Conservation (phyloP, 1,140 invertebrate species). For the Neodiprion virginianus region DNA sequence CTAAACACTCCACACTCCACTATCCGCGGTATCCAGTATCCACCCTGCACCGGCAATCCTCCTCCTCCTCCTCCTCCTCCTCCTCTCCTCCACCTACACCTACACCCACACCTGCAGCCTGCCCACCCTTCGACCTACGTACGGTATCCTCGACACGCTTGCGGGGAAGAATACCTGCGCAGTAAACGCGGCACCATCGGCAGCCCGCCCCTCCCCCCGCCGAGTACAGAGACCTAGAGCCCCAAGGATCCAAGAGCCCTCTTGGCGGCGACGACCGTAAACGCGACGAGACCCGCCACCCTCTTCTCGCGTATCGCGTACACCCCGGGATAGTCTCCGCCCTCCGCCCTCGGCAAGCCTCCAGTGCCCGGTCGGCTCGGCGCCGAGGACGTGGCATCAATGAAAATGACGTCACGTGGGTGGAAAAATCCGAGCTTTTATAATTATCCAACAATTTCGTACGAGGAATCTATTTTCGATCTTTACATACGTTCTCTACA, state of each 20-base stretch:
- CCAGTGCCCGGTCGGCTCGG: constrained; percentile 9
- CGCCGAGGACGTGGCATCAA: constrained; percentile 52
- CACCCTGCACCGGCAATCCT: constrained; percentile 25
- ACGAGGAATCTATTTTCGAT: neutral
- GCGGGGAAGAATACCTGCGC: constrained; percentile 8
- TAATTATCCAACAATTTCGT: neutral
- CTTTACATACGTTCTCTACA: neutral
- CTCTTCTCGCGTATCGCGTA: neutral
- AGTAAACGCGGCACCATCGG: neutral
- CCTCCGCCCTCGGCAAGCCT: constrained; percentile 1
- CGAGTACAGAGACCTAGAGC: constrained; percentile 10
- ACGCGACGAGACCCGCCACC: neutral
- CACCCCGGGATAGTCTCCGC: neutral
- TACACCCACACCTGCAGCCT: neutral
- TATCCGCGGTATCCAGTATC: constrained; percentile 1
- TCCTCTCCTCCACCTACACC: constrained; percentile 28
- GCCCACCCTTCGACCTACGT: constrained; percentile 1
- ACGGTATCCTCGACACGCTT: constrained; percentile 10
- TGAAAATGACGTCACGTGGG: constrained; percentile 60
- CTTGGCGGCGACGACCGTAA: neutral
- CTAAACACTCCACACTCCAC: constrained; percentile 38
- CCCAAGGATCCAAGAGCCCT: constrained; percentile 9
- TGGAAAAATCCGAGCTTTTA: neutral
- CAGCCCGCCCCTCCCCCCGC: constrained; percentile 25
- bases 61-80: constrained; percentile 26